phyloP scores from a whole-genome alignment of 2,888 invertebrate species.

The Athripsodes cinereus region DNA sequence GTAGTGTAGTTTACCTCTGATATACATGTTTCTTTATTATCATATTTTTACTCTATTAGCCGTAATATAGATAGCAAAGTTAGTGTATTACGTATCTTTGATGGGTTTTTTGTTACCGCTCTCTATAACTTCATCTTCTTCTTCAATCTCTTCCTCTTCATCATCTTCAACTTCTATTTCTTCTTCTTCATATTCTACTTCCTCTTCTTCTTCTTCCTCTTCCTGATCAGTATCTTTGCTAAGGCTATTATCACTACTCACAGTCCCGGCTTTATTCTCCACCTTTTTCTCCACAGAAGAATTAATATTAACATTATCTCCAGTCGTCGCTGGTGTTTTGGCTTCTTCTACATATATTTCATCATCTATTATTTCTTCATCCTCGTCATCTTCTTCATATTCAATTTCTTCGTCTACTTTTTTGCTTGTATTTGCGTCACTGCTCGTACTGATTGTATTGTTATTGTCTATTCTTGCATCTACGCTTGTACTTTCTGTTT shows the following conservation, averaged over 20 bases:
- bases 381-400: constrained; percentile 28
- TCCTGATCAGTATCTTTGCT: neutral
- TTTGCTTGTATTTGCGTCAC: constrained; percentile 28
- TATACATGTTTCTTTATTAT: too few relatives aligned
- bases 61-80: too few relatives aligned
- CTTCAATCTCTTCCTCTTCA: constrained; percentile 32
- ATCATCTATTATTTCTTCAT: constrained; percentile 33
- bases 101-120: constrained; percentile 6
- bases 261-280: neutral
- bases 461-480: constrained; percentile 13
- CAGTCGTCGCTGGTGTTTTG: constrained; percentile 23
- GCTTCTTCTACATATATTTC: constrained; percentile 11
- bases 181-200: constrained; percentile 32
- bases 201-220: constrained; percentile 34
- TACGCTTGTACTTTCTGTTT: constrained; percentile 27
- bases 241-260: neutral
- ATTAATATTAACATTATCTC: neutral
- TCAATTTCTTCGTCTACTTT: constrained; percentile 31
- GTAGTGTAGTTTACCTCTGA: too few relatives aligned
- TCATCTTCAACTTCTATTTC: constrained; percentile 28
- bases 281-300: constrained; percentile 24
- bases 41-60: too few relatives aligned
- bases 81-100: constrained; percentile 2
- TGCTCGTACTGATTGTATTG: constrained; percentile 15
- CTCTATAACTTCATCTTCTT: constrained; percentile 7